These are phyloP conservation scores for Rhagoletis zephyria DNA, from an alignment of 1,140 invertebrate species.

Conservation along the genomic window DNA sequence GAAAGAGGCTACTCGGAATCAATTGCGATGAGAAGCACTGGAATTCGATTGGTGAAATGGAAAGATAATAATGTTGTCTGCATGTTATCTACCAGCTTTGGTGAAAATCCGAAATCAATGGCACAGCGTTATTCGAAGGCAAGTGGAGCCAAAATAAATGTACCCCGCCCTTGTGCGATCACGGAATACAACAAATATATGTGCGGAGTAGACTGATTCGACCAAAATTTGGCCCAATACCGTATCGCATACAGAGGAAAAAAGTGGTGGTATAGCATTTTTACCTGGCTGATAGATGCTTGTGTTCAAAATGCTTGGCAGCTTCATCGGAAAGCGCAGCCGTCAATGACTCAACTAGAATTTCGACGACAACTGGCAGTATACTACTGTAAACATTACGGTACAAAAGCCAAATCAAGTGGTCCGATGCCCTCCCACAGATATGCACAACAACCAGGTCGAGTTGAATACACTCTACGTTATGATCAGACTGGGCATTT, in stretches of 20 bases:
- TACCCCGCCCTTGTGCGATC: conserved; percentile 57
- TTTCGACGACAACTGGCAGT: too few relatives aligned
- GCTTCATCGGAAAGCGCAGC: conserved; percentile 8
- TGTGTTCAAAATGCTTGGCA: conserved; percentile 62
- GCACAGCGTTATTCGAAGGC: background rate
- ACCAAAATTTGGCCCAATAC: conserved; percentile 60
- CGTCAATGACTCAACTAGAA: too few relatives aligned
- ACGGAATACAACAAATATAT: conserved; percentile 60
- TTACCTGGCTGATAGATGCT: conserved; percentile 65
- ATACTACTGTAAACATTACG: too few relatives aligned
- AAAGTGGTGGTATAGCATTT: conserved; percentile 66
- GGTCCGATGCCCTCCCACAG: background rate
- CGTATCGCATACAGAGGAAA: conserved; percentile 62
- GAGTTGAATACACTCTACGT: conserved; percentile 31
- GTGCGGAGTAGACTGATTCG: conserved; percentile 64
- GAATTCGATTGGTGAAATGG: conserved; percentile 54
- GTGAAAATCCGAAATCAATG: conserved; percentile 55
- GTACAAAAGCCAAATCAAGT: too few relatives aligned
- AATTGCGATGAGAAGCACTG: conserved; percentile 38
- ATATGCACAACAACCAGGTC: conserved; percentile 21
- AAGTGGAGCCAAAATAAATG: conserved; percentile 26
- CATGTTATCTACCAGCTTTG: conserved; percentile 61
- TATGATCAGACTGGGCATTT: conserved; percentile 54
- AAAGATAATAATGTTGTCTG: conserved; percentile 59
- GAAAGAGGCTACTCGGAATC: conserved; percentile 47